These are phyloP conservation scores for Zelostemma sp. DNA, from an alignment of 1,140 invertebrate species.

Conservation along the genomic window DNA sequence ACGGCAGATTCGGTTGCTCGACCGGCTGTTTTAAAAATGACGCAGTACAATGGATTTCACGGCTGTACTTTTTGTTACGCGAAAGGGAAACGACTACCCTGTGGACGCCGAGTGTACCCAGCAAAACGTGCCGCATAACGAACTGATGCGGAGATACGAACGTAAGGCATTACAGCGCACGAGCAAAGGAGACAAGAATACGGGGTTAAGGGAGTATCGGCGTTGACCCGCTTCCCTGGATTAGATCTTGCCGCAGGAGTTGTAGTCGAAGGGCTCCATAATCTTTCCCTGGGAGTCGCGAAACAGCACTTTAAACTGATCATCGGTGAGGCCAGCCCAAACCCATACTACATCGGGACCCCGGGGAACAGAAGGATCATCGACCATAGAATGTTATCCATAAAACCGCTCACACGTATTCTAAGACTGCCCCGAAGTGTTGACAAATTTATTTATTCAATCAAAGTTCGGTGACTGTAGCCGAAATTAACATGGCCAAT, in stretches of 20 bases:
- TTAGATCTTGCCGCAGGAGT: neutral
- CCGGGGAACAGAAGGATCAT: neutral
- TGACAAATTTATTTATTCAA: neutral
- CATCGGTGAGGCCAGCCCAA: neutral
- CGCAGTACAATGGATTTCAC: no score
- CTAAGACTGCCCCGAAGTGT: neutral
- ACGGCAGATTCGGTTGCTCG: no score
- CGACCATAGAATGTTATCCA: neutral
- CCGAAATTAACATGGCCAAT: constrained; percentile 8
- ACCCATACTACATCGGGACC: neutral
- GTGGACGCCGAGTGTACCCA: no score
- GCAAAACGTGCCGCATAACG: neutral
- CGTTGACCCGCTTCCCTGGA: neutral
- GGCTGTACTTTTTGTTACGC: no score
- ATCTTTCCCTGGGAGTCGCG: neutral
- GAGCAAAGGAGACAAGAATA: neutral
- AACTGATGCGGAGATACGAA: constrained; percentile 4
- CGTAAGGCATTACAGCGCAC: neutral
- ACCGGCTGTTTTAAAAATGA: no score
- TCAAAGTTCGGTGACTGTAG: no score
- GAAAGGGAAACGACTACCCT: no score
- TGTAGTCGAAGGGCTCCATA: constrained; percentile 4
- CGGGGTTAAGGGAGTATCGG: constrained; percentile 7
- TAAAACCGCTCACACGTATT: constrained; percentile 5
- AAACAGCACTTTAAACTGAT: neutral